Evolutionary conservation across 2,888 invertebrate species (phyloP).

Genomic region (Endotricha flammealis): DNA sequence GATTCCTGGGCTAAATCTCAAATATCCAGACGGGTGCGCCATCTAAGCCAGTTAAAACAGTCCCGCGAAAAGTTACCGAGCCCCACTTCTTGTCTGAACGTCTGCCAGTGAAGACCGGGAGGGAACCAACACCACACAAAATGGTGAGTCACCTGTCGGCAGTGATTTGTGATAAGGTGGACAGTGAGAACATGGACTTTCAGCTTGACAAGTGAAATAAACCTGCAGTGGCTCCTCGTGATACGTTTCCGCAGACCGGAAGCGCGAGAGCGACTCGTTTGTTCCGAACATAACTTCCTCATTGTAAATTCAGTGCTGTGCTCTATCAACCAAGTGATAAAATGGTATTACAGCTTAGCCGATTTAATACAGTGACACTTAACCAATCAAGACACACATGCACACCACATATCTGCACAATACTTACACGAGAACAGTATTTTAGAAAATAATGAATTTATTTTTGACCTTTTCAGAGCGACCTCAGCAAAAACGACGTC

Average conservation of each 20-base stretch:
- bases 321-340: slow-evolving; percentile 44
- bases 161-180: slow-evolving; percentile 71
- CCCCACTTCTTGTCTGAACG: slow-evolving; percentile 88
- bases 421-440: slow-evolving; percentile 40
- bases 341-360: slow-evolving; percentile 46
- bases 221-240: slow-evolving; percentile 45
- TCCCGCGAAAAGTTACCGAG: slow-evolving; percentile 81
- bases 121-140: slow-evolving; percentile 81
- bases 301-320: slow-evolving; percentile 55
- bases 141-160: slow-evolving; percentile 79
- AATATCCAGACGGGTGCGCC: slow-evolving; percentile 82
- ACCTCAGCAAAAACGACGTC: slow-evolving; percentile 91
- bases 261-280: slow-evolving; percentile 43
- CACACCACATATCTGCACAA: slow-evolving; percentile 46
- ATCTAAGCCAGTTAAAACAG: slow-evolving; percentile 87
- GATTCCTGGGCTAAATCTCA: slow-evolving; percentile 81
- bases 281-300: slow-evolving; percentile 27
- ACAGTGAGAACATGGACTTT: slow-evolving; percentile 65
- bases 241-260: slow-evolving; percentile 64
- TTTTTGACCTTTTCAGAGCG: slow-evolving; percentile 84
- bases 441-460: slow-evolving; percentile 60
- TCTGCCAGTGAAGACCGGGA: slow-evolving; percentile 85
- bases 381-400: slow-evolving; percentile 23
- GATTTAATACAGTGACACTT: slow-evolving; percentile 27
- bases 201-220: slow-evolving; percentile 51